Evolutionary conservation across 2,888 invertebrate species (phyloP).

Genomic region (Eucera pruinosa): DNA sequence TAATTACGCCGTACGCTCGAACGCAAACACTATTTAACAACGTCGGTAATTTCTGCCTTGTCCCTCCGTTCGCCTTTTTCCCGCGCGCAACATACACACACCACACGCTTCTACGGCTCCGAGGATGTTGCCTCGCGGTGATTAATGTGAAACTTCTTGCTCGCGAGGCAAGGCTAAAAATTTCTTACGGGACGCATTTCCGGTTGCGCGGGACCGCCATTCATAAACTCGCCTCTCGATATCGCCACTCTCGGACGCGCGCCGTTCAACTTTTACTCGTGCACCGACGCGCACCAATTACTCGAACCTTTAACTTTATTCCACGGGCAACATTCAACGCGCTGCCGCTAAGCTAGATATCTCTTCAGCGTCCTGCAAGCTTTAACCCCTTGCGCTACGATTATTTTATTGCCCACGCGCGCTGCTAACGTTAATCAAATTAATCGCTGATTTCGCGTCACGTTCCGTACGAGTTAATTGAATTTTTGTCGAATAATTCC

Average conservation of each 20-base stretch:
- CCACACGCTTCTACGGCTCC: conserved; percentile 29
- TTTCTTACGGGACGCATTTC: conserved; percentile 68
- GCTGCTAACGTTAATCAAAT: no score
- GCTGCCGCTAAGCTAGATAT: no score
- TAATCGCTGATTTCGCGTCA: no score
- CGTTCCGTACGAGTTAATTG: no score
- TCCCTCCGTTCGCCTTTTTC: conserved; percentile 11
- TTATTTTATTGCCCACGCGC: no score
- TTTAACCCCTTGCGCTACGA: no score
- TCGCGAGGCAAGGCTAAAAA: conserved; percentile 65
- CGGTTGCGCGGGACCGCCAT: conserved; percentile 64
- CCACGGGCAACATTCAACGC: no score
- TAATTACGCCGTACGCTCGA: conserved; percentile 61
- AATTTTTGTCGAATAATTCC: no score
- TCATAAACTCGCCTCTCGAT: conserved; percentile 61
- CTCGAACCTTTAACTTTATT: no score
- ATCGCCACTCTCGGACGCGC: conserved; percentile 37
- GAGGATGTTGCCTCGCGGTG: conserved; percentile 65
- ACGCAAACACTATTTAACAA: conserved; percentile 66
- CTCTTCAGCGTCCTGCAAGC: no score
- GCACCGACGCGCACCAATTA: no score
- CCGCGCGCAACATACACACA: conserved; percentile 24
- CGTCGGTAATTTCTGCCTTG: conserved; percentile 53
- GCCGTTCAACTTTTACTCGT: conserved; percentile 53
- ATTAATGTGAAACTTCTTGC: conserved; percentile 69